These are phyloP conservation scores for Noctua pronuba DNA, from an alignment of 2,888 invertebrate genomes.

Conservation along the genomic window DNA sequence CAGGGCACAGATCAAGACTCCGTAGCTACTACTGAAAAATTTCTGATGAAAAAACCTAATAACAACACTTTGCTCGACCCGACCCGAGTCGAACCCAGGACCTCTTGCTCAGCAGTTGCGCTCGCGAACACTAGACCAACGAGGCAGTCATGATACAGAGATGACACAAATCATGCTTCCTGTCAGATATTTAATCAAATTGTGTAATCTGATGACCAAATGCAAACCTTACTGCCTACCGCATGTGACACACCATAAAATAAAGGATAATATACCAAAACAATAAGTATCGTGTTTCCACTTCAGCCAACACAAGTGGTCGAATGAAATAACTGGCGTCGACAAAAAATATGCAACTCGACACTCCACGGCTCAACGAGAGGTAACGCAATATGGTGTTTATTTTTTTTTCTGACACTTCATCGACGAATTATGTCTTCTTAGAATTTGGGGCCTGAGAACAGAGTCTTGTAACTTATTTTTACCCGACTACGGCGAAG, in stretches of 20 bases:
- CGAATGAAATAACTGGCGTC: background rate
- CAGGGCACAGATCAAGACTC: too few relatives aligned
- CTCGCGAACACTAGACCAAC: too few relatives aligned
- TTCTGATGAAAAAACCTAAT: too few relatives aligned
- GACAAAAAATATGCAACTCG: slow-evolving; percentile 34
- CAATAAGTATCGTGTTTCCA: slow-evolving; percentile 37
- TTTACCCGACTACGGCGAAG: background rate
- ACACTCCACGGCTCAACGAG: slow-evolving; percentile 16
- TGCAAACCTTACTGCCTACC: background rate
- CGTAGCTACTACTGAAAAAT: too few relatives aligned
- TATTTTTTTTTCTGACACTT: slow-evolving; percentile 41
- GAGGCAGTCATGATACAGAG: background rate
- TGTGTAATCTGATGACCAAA: background rate
- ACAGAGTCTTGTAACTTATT: background rate
- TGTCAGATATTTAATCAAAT: background rate
- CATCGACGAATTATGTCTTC: slow-evolving; percentile 6
- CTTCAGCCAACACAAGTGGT: slow-evolving; percentile 14
- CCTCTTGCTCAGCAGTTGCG: too few relatives aligned
- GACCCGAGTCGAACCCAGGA: too few relatives aligned
- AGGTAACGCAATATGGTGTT: slow-evolving; percentile 19
- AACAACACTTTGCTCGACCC: too few relatives aligned
- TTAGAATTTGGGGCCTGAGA: slow-evolving; percentile 24
- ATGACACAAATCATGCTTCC: background rate
- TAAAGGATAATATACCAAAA: background rate
- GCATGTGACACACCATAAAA: background rate